Base-by-base conservation (phyloP, 2,113 vertebrate genomes). In the Pelecanus crispus region DNA sequence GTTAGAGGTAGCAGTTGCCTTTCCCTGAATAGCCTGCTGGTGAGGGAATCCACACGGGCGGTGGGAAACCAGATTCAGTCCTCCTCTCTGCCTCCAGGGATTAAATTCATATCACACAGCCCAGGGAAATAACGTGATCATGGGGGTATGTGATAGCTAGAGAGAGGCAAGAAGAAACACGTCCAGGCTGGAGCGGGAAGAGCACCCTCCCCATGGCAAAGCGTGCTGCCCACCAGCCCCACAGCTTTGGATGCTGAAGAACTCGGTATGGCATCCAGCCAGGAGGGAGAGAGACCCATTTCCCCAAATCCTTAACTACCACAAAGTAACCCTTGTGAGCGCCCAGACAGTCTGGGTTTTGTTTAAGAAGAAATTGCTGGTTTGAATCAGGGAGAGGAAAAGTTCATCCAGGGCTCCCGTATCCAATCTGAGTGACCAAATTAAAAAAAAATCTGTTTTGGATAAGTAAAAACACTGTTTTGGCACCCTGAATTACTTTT, bases 1-100 rank as follows among this genome's bases (percentile, higher is more conserved):
- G 78, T 93, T 62, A 90, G 87, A 96, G 81, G 92, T 91, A 93
- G 67, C 74, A 85, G 90, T 96, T 97, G 90, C 62, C 66, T 91
- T 96, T 91, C 66, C 81, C 66, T 66, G 87, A 95, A 95, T 53
- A 95, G 70, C 70, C 52, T 0, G 7, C 78, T 92, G 92, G 79
- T 78, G 90, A 95, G 87, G 45, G 40, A 95, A 95, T 90, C 90
- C 78, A 66, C 92, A 86, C 26, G 14, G 84, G 74, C 1, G 16
- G 85, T 93, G 90, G 90, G 94, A 97, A 96, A 90, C 19, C 62
- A 90, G 92, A 80, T 77, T 95, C 74, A 66, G 79, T 53, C 84
- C 36, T 95, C 49, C 32, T 71, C 85, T 92, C 79, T 82, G 66
- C 84, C 94, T 85, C 85, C 6, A 5, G 81, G 70, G 50, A 66